Evolutionary conservation across 2,113 vertebrate genomes (phyloP).

Genomic region (Nymphicus hollandicus): DNA sequence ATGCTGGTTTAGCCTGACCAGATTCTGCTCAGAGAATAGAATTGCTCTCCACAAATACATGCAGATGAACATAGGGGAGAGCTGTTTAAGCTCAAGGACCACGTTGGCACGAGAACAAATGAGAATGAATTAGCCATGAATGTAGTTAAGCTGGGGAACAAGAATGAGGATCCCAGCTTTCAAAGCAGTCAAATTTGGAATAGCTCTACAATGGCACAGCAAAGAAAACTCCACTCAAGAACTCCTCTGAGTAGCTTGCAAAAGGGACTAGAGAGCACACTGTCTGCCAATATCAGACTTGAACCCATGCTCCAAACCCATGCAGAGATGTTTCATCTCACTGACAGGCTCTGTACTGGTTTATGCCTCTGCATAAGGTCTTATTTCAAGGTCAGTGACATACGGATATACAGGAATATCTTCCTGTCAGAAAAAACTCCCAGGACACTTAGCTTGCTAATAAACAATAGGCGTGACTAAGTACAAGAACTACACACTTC

Average conservation of each 20-base stretch:
- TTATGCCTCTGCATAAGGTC: not conserved
- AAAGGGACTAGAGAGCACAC: not conserved
- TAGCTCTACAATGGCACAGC: not conserved
- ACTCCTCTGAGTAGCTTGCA: not conserved
- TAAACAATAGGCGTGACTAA: not conserved
- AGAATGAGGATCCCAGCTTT: not conserved
- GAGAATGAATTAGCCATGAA: not conserved
- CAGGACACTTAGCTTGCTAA: not conserved
- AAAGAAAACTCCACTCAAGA: not conserved
- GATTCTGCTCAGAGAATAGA: not conserved
- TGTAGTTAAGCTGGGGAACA: not conserved
- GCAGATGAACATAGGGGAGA: not conserved
- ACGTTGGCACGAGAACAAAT: not conserved
- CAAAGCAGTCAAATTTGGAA: not conserved
- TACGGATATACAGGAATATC: not conserved
- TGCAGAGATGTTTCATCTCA: not conserved
- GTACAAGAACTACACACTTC: not conserved
- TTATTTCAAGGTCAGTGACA: not conserved
- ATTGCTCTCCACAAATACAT: not conserved
- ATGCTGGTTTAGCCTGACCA: not conserved
- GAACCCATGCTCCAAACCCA: not conserved
- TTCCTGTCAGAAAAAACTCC: not conserved
- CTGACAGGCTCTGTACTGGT: not conserved
- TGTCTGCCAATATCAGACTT: not conserved
- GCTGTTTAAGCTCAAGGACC: not conserved